Percentiles rank a stretch among this genome's conserved stretches.
Conservation (phyloP, 2,113 vertebrate genomes). For the Clarias macrocephalus region DNA sequence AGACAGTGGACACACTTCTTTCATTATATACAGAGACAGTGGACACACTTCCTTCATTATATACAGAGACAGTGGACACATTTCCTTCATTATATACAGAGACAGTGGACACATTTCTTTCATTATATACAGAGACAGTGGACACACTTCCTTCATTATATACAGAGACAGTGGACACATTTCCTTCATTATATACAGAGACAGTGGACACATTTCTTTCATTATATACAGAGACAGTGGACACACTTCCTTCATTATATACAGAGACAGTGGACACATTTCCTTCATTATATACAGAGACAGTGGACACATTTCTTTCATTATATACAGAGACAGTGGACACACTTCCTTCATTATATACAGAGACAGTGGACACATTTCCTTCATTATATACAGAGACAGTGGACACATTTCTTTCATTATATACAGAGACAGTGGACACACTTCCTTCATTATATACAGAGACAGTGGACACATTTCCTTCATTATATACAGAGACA, state of each 20-base stretch:
- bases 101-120: too few species aligned
- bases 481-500: too few species aligned
- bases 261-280: not conserved
- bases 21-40: too few species aligned
- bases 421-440: too few species aligned
- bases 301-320: not conserved
- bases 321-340: not conserved
- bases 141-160: too few species aligned
- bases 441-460: not conserved
- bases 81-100: too few species aligned
- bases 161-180: too few species aligned
- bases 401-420: not conserved
- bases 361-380: too few species aligned
- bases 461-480: not conserved
- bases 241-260: not conserved
- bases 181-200: not conserved
- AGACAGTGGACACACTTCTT: too few species aligned
- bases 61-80: too few species aligned
- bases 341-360: not conserved
- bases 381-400: not conserved
- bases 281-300: not conserved
- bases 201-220: not conserved
- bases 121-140: too few species aligned
- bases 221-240: not conserved
- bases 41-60: too few species aligned